Percentiles rank a stretch among this genome's conserved stretches.
Evolutionary conservation across 2,797 vertebrate species (phyloP).

Genomic region (Anableps anableps): DNA sequence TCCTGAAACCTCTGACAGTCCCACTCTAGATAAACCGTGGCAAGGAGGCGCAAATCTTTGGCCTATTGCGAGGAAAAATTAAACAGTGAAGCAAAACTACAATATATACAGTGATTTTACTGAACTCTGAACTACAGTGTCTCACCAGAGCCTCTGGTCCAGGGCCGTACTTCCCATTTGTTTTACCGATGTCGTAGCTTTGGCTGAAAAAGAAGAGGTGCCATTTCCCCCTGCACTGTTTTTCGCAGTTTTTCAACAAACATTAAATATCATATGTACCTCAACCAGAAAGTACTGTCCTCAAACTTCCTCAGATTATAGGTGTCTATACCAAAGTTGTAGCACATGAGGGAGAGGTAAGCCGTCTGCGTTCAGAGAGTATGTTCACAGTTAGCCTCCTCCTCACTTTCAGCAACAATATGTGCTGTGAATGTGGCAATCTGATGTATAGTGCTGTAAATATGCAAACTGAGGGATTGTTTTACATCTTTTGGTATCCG

Average conservation of each 20-base stretch:
- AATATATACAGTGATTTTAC: background rate
- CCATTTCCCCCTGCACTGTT: background rate
- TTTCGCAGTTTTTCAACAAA: slow-evolving; percentile 2
- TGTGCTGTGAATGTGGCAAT: slow-evolving; percentile 36
- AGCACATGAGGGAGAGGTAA: slow-evolving; percentile 90
- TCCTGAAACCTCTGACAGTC: slow-evolving; percentile 81
- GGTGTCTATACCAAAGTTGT: slow-evolving; percentile 91
- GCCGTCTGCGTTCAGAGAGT: slow-evolving; percentile 77
- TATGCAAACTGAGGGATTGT: slow-evolving; percentile 3
- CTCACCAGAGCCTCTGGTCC: slow-evolving; percentile 85
- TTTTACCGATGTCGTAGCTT: slow-evolving; percentile 92
- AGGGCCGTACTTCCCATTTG: slow-evolving; percentile 77
- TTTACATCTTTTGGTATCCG: slow-evolving; percentile 87
- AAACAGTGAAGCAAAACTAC: slow-evolving; percentile 3
- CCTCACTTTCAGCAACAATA: slow-evolving; percentile 35
- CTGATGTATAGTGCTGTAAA: slow-evolving; percentile 18
- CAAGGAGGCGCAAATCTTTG: slow-evolving; percentile 88
- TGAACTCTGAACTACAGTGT: slow-evolving; percentile 5
- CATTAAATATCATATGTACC: slow-evolving; percentile 76
- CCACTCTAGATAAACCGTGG: slow-evolving; percentile 89
- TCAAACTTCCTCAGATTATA: slow-evolving; percentile 84
- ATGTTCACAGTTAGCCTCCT: slow-evolving; percentile 31
- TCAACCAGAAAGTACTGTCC: slow-evolving; percentile 91
- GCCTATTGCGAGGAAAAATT: slow-evolving; percentile 80
- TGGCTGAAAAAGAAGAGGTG: slow-evolving; percentile 74